Evolutionary conservation across 92 coral and sea anemone species (phyloP), one percentile per base, ranked within the genome.

Genomic region (Virgularia gustaviana): DNA sequence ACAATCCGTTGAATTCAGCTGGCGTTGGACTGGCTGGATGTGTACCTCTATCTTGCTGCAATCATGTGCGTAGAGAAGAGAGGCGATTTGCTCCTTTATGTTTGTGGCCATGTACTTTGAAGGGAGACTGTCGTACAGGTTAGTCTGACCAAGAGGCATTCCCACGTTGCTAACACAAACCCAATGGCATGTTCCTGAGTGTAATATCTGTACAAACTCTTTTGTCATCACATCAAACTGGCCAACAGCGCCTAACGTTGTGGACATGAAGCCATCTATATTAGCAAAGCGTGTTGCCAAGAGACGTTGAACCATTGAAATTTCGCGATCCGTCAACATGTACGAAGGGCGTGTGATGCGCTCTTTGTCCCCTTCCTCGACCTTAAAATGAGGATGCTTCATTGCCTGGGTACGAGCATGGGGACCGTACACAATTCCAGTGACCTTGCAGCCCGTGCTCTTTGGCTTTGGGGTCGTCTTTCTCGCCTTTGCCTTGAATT

Each of bases 11-110:
- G 18, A 47, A 15, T 15, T 47, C 20, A 15, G 6, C 55, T 47
- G 55, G 15, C 22, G 6, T 15, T 47, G 55, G 55, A 47, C 55
- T 47, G 55, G 55, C 55, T 47, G 55, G n/a, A n/a, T n/a, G n/a
- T 47, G 18, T 25, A 47, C 55, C 3, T 5, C 6, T 5, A 47
- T 47, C 22, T 47, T 25, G 22, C 3, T 25, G 55, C 22, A 15
- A 25, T 47, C 55, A 47, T 19, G 55, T 47, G 55, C 22, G 55
- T 47, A 15, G 8, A 47, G 6, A 15, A 47, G 55, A 19, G 55
- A 47, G 22, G 55, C 55, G 15, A 47, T 47, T 15, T 47, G 55
- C 22, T 47, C 55, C 22, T 47, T 5, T 15, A 47, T 4, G 55
- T 19, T 4, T 15, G 55, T 47, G 6, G 55, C 15, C 15, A 47